phyloP scores from a whole-genome alignment of 2,888 invertebrate genomes.

The Andrena trimmerana region DNA sequence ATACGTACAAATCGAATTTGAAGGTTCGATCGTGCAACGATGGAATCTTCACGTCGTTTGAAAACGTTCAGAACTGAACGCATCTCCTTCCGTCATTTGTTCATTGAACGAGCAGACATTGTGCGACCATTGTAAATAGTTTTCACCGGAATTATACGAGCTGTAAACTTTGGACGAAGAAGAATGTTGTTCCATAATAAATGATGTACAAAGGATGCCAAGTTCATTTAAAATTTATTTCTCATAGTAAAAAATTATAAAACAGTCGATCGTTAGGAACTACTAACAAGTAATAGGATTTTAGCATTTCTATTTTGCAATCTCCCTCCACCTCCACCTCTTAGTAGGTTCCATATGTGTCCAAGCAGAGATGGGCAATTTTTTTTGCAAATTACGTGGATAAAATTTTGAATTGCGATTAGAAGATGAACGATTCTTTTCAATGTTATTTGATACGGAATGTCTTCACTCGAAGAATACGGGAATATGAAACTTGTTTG shows the following conservation, averaged over 20 bases:
- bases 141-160: conserved; percentile 23
- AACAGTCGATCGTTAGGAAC: conserved; percentile 43
- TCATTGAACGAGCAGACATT: conserved; percentile 17
- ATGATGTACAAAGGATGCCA: conserved; percentile 62
- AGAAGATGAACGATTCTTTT: too few species aligned
- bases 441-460: too few species aligned
- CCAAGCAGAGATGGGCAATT: too few species aligned
- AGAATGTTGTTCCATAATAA: conserved; percentile 65
- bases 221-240: conserved; percentile 60
- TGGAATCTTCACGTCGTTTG: conserved; percentile 4
- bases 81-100: conserved; percentile 2
- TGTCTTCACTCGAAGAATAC: too few species aligned
- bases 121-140: conserved; percentile 57
- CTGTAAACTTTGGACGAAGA: conserved; percentile 56
- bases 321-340: too few species aligned
- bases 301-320: conserved; percentile 17
- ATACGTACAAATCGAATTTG: conserved; percentile 28
- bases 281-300: conserved; percentile 32
- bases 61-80: conserved; percentile 1
- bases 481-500: too few species aligned
- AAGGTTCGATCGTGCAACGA: conserved; percentile 22
- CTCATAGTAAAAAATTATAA: conserved; percentile 49
- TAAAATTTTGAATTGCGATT: too few species aligned
- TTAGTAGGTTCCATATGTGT: too few species aligned
- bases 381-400: too few species aligned